Percentiles rank a stretch among this genome's conserved stretches.
phyloP scores from a whole-genome alignment of 2,888 invertebrate species.

The Microctonus brassicae region DNA sequence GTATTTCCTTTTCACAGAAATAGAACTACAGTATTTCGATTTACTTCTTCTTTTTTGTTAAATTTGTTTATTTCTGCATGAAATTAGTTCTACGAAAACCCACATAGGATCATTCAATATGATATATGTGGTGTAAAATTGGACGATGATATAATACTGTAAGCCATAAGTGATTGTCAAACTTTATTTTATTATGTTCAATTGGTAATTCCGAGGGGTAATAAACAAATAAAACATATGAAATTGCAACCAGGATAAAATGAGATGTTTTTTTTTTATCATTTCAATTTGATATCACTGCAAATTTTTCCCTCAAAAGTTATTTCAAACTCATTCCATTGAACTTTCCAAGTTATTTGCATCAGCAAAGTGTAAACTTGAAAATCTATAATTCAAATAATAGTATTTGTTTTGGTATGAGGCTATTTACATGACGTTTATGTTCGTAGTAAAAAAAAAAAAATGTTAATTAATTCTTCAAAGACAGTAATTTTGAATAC shows the following conservation, averaged over 20 bases:
- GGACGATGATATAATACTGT: too few relatives aligned
- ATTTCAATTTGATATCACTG: neutral
- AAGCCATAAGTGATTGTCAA: too few relatives aligned
- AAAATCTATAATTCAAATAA: slow-evolving; percentile 40
- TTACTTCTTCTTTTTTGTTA: neutral
- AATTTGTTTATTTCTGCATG: too few relatives aligned
- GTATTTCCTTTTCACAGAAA: neutral
- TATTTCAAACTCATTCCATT: too few relatives aligned
- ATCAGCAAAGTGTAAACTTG: slow-evolving; percentile 39
- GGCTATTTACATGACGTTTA: slow-evolving; percentile 43
- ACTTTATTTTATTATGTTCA: neutral
- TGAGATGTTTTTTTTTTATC: neutral
- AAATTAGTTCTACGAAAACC: too few relatives aligned
- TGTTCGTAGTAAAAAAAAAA: neutral
- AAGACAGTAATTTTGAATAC: neutral
- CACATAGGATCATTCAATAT: too few relatives aligned
- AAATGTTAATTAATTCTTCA: neutral
- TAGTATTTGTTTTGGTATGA: slow-evolving; percentile 36
- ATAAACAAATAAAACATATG: too few relatives aligned
- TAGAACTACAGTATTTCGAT: neutral
- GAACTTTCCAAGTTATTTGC: slow-evolving; percentile 36
- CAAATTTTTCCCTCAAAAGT: too few relatives aligned
- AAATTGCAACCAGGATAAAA: neutral
- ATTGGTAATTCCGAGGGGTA: neutral
- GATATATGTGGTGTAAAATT: neutral